Evolutionary conservation across 2,888 invertebrate species (phyloP).

Genomic region (Campoletis raptor): DNA sequence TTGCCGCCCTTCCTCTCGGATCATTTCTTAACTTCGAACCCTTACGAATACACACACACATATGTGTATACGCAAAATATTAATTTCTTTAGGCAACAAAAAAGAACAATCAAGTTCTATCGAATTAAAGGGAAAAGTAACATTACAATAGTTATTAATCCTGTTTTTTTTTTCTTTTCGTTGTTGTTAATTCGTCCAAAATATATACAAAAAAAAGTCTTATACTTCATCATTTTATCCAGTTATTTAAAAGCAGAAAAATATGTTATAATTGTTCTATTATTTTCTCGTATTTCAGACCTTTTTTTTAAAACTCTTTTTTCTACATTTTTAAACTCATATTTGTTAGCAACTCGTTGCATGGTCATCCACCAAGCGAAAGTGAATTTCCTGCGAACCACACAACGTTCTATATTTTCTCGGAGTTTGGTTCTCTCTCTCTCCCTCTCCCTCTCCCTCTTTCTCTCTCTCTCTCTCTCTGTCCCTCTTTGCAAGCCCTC

Average conservation of each 20-base stretch:
- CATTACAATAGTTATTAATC: no score
- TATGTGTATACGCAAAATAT: not conserved
- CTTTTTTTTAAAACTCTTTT: not conserved
- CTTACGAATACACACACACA: not conserved
- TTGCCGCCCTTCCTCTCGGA: not conserved
- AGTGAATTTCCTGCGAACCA: slow-evolving; percentile 16
- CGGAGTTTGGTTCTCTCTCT: not conserved
- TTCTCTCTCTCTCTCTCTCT: no score
- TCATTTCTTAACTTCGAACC: slow-evolving; percentile 11
- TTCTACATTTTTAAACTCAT: not conserved
- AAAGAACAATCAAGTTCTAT: not conserved
- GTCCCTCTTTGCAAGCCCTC: not conserved
- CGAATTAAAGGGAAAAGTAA: not conserved
- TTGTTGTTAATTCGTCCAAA: no score
- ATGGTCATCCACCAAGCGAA: not conserved
- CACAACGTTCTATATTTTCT: slow-evolving; percentile 8
- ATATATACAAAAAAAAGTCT: no score
- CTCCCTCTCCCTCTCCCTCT: no score
- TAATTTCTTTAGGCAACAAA: not conserved
- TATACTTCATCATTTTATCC: no score
- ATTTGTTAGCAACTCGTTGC: slow-evolving; percentile 6
- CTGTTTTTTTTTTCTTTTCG: no score
- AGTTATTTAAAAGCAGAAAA: not conserved
- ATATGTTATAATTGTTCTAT: not conserved
- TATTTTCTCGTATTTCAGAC: not conserved